These are phyloP conservation scores for Sarcophaga rosellei DNA, from an alignment of 2,888 invertebrate species.

Conservation along the genomic window DNA sequence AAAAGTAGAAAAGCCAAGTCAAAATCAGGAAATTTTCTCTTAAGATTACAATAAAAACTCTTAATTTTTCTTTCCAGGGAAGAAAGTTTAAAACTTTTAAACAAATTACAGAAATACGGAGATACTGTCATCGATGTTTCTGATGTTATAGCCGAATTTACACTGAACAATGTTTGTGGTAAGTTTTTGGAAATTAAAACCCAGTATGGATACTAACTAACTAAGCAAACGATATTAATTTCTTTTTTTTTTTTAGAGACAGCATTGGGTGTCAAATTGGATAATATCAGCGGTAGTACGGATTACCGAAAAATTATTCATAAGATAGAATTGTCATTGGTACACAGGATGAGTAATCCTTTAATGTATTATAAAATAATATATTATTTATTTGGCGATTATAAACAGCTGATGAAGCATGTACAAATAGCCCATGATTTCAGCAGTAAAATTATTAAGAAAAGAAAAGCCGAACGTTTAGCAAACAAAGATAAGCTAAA, in stretches of 20 bases:
- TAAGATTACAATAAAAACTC: too few species aligned
- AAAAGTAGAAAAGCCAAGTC: too few species aligned
- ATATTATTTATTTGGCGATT: conserved; percentile 83
- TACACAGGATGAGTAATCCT: conserved; percentile 82
- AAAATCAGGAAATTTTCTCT: too few species aligned
- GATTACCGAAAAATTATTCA: conserved; percentile 84
- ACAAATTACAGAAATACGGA: conserved; percentile 73
- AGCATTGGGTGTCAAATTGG: conserved; percentile 87
- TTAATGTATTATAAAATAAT: conserved; percentile 83
- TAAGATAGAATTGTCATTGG: conserved; percentile 80
- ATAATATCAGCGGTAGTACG: conserved; percentile 81
- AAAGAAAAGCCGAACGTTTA: conserved; percentile 76
- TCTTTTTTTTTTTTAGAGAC: conserved; percentile 79
- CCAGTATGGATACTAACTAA: background rate
- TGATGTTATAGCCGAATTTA: conserved; percentile 83
- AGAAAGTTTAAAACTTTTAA: conserved; percentile 78
- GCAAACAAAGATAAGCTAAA: background rate
- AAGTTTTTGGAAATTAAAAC: conserved; percentile 68
- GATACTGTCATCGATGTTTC: conserved; percentile 81
- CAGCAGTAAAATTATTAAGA: conserved; percentile 81
- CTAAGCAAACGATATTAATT: background rate
- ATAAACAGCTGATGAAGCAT: conserved; percentile 81
- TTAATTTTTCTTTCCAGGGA: conserved; percentile 72
- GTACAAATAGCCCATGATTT: conserved; percentile 80
- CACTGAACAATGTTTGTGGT: conserved; percentile 87